phyloP scores from a whole-genome alignment of 2,888 invertebrate species.

The Andrena chrysosceles region DNA sequence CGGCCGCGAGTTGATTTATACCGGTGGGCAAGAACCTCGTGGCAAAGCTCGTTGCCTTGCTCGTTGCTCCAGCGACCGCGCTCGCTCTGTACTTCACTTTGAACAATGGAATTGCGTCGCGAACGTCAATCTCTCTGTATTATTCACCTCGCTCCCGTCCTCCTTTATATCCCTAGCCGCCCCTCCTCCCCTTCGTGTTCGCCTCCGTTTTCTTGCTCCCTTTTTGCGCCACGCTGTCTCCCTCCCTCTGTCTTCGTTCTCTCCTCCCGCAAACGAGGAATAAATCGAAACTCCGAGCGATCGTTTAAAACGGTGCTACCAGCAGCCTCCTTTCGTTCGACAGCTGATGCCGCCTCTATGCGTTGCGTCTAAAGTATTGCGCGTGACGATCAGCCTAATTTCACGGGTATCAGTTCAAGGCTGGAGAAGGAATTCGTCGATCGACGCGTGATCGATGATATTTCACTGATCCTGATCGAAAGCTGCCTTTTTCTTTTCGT shows the following conservation, averaged over 20 bases:
- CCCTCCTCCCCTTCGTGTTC: conserved; percentile 38
- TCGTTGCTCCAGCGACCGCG: conserved; percentile 75
- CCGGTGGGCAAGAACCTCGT: conserved; percentile 75
- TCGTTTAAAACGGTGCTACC: conserved; percentile 59
- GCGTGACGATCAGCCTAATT: conserved; percentile 35
- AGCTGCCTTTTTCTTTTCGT: neutral
- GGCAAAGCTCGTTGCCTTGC: conserved; percentile 74
- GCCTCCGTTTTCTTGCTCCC: neutral
- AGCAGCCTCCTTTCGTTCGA: conserved; percentile 6
- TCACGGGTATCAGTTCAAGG: conserved; percentile 47
- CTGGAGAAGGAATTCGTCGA: conserved; percentile 10
- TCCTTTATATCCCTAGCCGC: conserved; percentile 68
- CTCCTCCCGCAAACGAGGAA: conserved; percentile 17
- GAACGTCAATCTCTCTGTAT: conserved; percentile 83
- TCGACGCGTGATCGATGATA: conserved; percentile 4
- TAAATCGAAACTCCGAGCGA: conserved; percentile 45
- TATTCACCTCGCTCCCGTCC: conserved; percentile 79
- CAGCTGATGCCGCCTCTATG: conserved; percentile 13
- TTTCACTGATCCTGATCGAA: conserved; percentile 9
- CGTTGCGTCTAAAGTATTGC: conserved; percentile 6
- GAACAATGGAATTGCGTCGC: conserved; percentile 84
- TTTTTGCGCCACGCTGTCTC: conserved; percentile 8
- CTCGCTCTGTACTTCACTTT: conserved; percentile 70
- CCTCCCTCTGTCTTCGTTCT: neutral
- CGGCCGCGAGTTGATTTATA: conserved; percentile 80